phyloP scores from a whole-genome alignment of 2,797 vertebrate genomes.

The Diplodus puntazzo region DNA sequence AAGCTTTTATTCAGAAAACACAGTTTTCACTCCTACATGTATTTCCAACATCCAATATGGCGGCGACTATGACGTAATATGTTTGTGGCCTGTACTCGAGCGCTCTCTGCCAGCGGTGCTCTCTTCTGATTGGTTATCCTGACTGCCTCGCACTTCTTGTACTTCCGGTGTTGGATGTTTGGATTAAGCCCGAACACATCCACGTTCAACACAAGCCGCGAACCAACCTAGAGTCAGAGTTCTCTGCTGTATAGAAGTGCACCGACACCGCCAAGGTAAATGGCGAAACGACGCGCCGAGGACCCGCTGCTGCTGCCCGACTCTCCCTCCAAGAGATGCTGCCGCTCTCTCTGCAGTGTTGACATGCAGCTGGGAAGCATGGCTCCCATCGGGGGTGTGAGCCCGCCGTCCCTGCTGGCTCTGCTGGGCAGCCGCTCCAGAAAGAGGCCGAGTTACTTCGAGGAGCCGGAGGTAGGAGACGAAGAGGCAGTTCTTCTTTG shows the following conservation, averaged over 20 bases:
- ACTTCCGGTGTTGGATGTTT: constrained; percentile 44
- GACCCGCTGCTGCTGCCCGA: constrained; percentile 40
- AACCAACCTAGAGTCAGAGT: too few relatives aligned
- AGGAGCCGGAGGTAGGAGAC: constrained; percentile 24
- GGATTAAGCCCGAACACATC: neutral
- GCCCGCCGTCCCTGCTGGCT: constrained; percentile 54
- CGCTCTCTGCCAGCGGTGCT: neutral
- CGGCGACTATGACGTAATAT: too few relatives aligned
- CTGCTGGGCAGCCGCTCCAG: constrained; percentile 65
- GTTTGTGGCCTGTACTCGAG: too few relatives aligned
- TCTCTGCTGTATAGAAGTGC: too few relatives aligned
- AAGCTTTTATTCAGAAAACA: too few relatives aligned
- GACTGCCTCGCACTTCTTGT: fast-evolving
- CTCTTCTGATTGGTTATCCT: constrained; percentile 57
- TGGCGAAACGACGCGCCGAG: constrained; percentile 84
- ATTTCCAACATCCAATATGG: too few relatives aligned
- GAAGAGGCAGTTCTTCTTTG: neutral
- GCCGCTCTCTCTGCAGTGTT: constrained; percentile 21
- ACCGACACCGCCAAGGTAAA: neutral
- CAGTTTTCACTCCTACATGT: too few relatives aligned
- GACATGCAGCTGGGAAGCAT: constrained; percentile 57
- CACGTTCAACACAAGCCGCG: too few relatives aligned
- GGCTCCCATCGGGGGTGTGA: constrained; percentile 38
- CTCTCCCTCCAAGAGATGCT: constrained; percentile 65
- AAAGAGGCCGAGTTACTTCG: constrained; percentile 73